A percentile compares a stretch with the other conserved stretches of the same genome.
phyloP scores from a whole-genome alignment of 2,888 invertebrate species.

The Ommatoiulus sabulosus region DNA sequence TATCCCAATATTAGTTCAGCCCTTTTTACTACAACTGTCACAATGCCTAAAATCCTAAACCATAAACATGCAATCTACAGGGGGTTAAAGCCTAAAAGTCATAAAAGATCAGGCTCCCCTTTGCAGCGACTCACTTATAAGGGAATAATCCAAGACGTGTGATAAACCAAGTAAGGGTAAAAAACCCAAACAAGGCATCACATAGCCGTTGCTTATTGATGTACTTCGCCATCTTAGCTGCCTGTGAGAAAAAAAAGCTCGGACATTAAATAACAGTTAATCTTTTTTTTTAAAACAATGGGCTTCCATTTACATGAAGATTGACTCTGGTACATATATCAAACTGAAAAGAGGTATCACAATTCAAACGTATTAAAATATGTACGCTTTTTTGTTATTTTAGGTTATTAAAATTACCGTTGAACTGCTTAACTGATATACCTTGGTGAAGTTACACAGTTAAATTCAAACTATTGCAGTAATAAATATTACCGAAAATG shows the following conservation, averaged over 20 bases:
- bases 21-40: neutral
- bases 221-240: conserved; percentile 94
- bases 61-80: neutral
- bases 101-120: conserved; percentile 32
- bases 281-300: neutral
- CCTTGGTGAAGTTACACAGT: no score
- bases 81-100: conserved; percentile 37
- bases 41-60: neutral
- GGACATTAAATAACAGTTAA: conserved; percentile 29
- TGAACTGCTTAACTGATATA: no score
- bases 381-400: no score
- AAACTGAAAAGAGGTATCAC: neutral
- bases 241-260: conserved; percentile 71
- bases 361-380: neutral
- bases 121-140: conserved; percentile 67
- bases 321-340: neutral
- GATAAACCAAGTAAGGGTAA: conserved; percentile 90
- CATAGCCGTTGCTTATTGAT: conserved; percentile 88
- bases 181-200: conserved; percentile 87
- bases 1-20: neutral
- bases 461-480: no score
- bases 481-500: no score
- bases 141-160: conserved; percentile 92
- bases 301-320: neutral
- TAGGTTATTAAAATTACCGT: no score